Evolutionary conservation across 2,888 invertebrate species (phyloP).

Genomic region (Melikaiella ostensackeni): DNA sequence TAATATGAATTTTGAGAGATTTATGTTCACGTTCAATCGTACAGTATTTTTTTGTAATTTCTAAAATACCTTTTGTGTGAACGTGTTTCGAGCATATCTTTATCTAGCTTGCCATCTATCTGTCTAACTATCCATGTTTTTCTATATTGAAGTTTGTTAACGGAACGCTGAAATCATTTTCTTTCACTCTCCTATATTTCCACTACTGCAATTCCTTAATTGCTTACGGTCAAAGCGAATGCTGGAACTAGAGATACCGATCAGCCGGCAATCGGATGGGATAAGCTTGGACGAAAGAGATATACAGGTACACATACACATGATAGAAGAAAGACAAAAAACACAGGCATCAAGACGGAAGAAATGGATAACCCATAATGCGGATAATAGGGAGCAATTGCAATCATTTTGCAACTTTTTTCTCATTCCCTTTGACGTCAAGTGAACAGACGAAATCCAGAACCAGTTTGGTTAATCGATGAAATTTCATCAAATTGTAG

Average conservation of each 20-base stretch:
- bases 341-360: slow-evolving; percentile 7
- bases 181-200: slow-evolving; percentile 26
- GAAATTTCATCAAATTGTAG: not conserved
- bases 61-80: not conserved
- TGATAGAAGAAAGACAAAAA: not conserved
- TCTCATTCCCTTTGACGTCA: slow-evolving; percentile 16
- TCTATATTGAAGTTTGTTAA: slow-evolving; percentile 19
- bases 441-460: not conserved
- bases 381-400: slow-evolving; percentile 37
- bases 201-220: slow-evolving; percentile 51
- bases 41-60: not conserved
- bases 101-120: slow-evolving; percentile 44
- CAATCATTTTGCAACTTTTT: slow-evolving; percentile 15
- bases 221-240: slow-evolving; percentile 52
- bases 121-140: slow-evolving; percentile 43
- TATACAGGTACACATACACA: not conserved
- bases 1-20: not conserved
- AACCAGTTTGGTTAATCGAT: not conserved
- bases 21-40: too few species aligned
- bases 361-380: slow-evolving; percentile 35
- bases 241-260: slow-evolving; percentile 52
- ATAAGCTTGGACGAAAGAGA: slow-evolving; percentile 36
- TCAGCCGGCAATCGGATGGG: slow-evolving; percentile 52
- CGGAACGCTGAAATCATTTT: slow-evolving; percentile 27
- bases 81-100: not conserved